Conservation (phyloP, 37 sponge, comb jelly and placozoan species). For the Axinella damicornis region DNA sequence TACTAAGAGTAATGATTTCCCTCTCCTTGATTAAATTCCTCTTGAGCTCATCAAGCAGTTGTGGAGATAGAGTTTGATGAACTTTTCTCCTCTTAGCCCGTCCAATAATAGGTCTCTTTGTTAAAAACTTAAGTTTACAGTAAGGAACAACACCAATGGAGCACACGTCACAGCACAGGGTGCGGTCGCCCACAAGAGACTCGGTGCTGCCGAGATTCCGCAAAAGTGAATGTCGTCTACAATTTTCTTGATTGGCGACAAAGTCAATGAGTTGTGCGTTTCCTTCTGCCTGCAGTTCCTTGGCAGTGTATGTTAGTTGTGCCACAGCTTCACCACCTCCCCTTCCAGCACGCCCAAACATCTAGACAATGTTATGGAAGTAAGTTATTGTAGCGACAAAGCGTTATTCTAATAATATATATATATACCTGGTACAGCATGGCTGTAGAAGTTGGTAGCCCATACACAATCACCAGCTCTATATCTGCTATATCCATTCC, state of each 20-base stretch:
- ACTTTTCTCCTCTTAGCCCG: neutral
- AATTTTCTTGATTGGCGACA: neutral
- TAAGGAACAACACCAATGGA: neutral
- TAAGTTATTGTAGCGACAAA: neutral
- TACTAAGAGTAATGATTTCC: neutral
- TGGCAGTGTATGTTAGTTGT: no score
- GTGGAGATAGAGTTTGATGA: neutral
- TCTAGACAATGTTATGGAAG: neutral
- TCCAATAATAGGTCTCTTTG: no score
- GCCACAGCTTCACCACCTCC: neutral
- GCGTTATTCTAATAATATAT: neutral
- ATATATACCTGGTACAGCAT: neutral
- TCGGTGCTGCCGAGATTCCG: neutral
- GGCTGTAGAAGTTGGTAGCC: neutral
- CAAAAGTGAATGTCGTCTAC: neutral
- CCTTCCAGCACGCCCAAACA: conserved; percentile 22
- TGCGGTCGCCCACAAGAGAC: neutral
- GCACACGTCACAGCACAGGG: neutral
- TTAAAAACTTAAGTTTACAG: no score
- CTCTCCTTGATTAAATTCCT: neutral
- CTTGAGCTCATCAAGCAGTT: neutral
- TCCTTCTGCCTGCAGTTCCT: no score
- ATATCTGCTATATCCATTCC: neutral
- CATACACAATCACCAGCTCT: conserved; percentile 2
- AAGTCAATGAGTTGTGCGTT: neutral